Evolutionary conservation across 1,140 invertebrate species (phyloP).

Genomic region (Caenorhabditis elegans): DNA sequence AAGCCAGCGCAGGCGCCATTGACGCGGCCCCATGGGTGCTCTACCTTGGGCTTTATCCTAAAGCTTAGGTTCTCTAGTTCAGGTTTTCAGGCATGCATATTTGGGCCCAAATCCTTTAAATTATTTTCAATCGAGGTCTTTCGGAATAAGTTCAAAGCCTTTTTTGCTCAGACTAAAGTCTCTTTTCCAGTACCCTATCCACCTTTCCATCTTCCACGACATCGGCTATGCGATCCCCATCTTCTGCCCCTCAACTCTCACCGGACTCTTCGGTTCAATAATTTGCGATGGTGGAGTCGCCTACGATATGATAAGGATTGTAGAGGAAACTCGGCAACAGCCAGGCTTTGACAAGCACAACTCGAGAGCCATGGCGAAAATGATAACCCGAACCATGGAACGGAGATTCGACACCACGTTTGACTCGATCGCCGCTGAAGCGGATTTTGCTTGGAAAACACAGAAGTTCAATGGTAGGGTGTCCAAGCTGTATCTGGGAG

Average conservation of each 20-base stretch:
- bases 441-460: neutral
- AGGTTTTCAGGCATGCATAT: no score
- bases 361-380: neutral
- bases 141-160: no score
- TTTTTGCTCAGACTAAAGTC: no score
- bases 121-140: no score
- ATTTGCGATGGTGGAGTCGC: neutral
- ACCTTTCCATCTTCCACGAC: neutral
- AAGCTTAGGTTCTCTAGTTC: no score
- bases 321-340: neutral
- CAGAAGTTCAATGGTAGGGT: neutral
- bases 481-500: neutral
- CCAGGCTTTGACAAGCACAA: slow-evolving; percentile 5
- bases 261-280: neutral
- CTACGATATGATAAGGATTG: neutral
- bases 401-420: neutral
- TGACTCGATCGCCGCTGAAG: neutral
- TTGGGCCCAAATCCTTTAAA: no score
- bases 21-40: no score
- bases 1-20: no score
- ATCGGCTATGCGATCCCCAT: neutral
- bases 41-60: no score
- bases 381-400: neutral
- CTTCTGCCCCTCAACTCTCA: neutral
- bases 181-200: slow-evolving; percentile 8